Conservation (phyloP, 2,113 vertebrate species). For the Perca fluviatilis region DNA sequence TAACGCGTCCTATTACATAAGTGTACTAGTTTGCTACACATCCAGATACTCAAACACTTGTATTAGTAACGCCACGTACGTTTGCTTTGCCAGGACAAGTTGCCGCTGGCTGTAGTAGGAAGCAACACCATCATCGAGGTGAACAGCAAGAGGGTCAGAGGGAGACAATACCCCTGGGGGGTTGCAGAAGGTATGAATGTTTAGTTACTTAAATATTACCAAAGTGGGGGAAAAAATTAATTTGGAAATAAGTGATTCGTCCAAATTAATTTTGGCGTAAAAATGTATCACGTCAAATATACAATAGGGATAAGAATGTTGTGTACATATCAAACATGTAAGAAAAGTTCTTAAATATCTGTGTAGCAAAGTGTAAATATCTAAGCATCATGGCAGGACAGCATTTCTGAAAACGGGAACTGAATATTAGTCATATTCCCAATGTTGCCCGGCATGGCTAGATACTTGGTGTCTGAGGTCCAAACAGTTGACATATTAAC, state of each 20-base stretch:
- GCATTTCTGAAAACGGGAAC: background rate
- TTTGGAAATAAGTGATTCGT: too few species aligned
- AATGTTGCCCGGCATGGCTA: background rate
- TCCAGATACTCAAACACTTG: background rate
- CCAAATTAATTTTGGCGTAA: too few species aligned
- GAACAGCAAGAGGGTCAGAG: constrained; percentile 94
- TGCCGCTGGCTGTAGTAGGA: constrained; percentile 98
- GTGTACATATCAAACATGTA: too few species aligned
- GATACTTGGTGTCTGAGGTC: too few species aligned
- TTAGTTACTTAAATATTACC: background rate
- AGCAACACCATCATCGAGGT: constrained; percentile 99
- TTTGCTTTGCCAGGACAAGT: constrained; percentile 88
- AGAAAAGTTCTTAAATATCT: too few species aligned
- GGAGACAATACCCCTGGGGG: constrained; percentile 98
- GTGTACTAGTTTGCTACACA: background rate
- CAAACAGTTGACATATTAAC: background rate
- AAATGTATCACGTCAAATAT: too few species aligned
- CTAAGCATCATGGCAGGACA: background rate
- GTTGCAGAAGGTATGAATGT: constrained; percentile 94
- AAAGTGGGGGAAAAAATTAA: too few species aligned
- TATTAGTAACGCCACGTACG: background rate
- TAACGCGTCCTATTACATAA: background rate
- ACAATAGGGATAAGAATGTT: too few species aligned
- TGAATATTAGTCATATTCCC: background rate
- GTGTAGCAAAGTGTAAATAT: background rate